Base-by-base conservation (phyloP, 2,888 invertebrate species). In the Carterocephalus palaemon region DNA sequence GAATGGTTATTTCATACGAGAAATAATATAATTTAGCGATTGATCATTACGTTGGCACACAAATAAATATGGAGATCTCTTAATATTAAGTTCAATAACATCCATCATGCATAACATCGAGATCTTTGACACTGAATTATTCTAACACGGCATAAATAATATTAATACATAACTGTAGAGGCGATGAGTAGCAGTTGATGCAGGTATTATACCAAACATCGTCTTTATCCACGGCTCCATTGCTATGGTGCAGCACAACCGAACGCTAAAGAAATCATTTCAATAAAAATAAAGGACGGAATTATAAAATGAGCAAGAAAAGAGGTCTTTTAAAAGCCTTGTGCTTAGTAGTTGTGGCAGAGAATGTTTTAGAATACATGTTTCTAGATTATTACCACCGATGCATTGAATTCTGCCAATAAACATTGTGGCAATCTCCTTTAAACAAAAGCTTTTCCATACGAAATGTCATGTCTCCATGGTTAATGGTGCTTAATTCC, bases 241-340 rank as follows among this genome's bases (percentile, higher is more conserved):
- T 34, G 31, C 23, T 23, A 19, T 23, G 23, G 29, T 43, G 43
- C 36, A 37, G 37, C 45, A 45, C 45, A 45, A 45, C 31, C 45
- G 13, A 45, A 45, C 10, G 22, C 22, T 37, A 45, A 45, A 45
- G 37, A 37, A 45, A 45, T 37, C 28, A 38, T 13, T 29, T 45
- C 36, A 45, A 45, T 37, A 31, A 31, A 37, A 45, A 45, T 37
- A 37, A 45, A 45, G 45, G 45, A 45, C 45, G 45, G 45, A 45
- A 45, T 37, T 45, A 45, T 31, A 45, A 45, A 45, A 37, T 45
- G 45, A 45, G 45, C 45, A 31, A 36, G 43, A 45, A 42, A 45
- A 29, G 36, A 45, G 37, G 45, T 24, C 45, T 45, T 45, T n/a
- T n/a, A n/a, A 45, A 32, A 37, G 45, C 37, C 29, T 45, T 37